phyloP scores from a whole-genome alignment of 1,140 invertebrate species.

The Monomorium pharaonis region DNA sequence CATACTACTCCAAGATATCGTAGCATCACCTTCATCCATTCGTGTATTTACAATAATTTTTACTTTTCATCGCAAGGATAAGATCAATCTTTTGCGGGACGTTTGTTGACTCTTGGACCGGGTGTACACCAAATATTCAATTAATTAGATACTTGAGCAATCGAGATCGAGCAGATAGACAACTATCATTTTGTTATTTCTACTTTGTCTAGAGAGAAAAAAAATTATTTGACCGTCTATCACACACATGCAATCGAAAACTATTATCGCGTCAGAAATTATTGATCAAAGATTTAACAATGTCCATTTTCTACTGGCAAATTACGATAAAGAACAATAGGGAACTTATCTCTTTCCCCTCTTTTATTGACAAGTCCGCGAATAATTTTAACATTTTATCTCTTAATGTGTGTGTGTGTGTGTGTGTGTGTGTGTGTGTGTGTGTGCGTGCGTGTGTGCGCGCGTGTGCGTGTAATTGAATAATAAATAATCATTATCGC shows the following conservation, averaged over 20 bases:
- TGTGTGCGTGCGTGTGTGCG: too few relatives aligned
- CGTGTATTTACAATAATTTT: constrained; percentile 11
- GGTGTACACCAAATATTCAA: neutral
- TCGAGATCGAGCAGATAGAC: neutral
- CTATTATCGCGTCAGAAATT: neutral
- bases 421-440: too few relatives aligned
- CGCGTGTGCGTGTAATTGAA: too few relatives aligned
- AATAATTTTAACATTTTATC: neutral
- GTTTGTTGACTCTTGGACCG: constrained; percentile 37
- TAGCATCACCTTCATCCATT: constrained; percentile 47
- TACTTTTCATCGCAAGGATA: neutral
- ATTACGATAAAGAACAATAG: neutral
- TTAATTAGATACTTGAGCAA: constrained; percentile 19
- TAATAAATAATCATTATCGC: neutral
- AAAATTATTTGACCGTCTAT: neutral
- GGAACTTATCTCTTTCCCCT: neutral
- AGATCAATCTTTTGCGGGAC: neutral
- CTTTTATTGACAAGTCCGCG: neutral
- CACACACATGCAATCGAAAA: neutral
- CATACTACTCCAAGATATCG: neutral
- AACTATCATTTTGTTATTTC: neutral
- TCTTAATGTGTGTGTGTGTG: neutral
- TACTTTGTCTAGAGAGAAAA: neutral
- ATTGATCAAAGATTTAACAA: neutral
- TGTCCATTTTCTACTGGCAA: neutral